These are phyloP conservation scores for Rosalia funebris DNA, from an alignment of 2,888 invertebrate species.

Conservation along the genomic window DNA sequence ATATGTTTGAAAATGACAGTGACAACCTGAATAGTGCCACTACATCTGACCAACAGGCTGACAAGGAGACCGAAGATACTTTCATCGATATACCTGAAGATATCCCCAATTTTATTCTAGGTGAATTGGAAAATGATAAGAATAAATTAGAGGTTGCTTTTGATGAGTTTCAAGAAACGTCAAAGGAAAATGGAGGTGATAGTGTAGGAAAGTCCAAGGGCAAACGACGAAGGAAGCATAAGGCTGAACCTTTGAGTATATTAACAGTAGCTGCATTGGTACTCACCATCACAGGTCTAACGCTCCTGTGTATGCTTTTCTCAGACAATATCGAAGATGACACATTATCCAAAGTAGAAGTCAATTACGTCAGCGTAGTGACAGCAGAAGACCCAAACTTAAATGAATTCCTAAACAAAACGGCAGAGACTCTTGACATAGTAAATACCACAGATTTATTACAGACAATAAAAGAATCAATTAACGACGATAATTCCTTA, in stretches of 20 bases:
- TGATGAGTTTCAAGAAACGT: not conserved
- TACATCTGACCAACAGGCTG: not conserved
- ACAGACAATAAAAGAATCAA: constrained; percentile 17
- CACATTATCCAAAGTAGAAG: constrained; percentile 21
- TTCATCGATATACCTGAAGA: constrained; percentile 28
- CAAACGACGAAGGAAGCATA: constrained; percentile 7
- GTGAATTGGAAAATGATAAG: not conserved
- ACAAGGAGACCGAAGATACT: constrained; percentile 21
- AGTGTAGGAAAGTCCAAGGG: constrained; percentile 5
- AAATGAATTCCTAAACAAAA: constrained; percentile 28
- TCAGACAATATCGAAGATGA: constrained; percentile 35
- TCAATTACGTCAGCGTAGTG: constrained; percentile 23
- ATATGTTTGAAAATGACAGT: constrained; percentile 20
- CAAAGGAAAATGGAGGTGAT: constrained; percentile 2
- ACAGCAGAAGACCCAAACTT: constrained; percentile 2
- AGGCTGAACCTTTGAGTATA: constrained; percentile 43
- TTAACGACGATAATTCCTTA: constrained; percentile 2
- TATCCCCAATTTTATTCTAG: too few relatives aligned
- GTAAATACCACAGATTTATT: constrained; percentile 20
- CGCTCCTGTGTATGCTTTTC: constrained; percentile 49
- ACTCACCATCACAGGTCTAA: constrained; percentile 52
- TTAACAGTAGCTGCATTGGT: constrained; percentile 51
- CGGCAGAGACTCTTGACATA: constrained; percentile 30
- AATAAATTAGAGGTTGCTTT: constrained; percentile 1
- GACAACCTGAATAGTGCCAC: constrained; percentile 11